phyloP scores from a whole-genome alignment of 2,888 invertebrate species.

The Myopa testacea region DNA sequence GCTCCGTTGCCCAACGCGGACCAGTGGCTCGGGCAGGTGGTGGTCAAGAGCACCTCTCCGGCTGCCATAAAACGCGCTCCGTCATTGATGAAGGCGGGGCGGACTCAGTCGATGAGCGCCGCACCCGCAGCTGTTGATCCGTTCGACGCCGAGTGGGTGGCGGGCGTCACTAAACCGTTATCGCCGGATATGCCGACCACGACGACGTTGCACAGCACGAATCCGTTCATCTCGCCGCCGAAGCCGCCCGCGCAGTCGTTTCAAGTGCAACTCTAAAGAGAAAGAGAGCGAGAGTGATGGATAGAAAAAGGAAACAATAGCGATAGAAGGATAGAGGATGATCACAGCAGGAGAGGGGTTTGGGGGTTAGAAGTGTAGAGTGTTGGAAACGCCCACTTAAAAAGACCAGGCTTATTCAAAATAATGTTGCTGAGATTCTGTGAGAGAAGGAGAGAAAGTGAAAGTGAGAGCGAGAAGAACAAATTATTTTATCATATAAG shows the following conservation, averaged over 20 bases:
- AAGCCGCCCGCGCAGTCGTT: slow-evolving; percentile 68
- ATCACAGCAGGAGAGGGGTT: not conserved
- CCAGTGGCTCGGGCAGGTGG: slow-evolving; percentile 84
- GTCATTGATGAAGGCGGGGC: slow-evolving; percentile 70
- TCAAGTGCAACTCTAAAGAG: slow-evolving; percentile 68
- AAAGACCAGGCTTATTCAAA: not conserved
- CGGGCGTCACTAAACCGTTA: slow-evolving; percentile 68
- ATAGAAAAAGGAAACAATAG: slow-evolving; percentile 19
- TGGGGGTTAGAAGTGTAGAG: slow-evolving; percentile 3
- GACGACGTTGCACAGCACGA: slow-evolving; percentile 63
- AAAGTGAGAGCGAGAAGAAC: slow-evolving; percentile 12
- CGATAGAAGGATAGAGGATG: not conserved
- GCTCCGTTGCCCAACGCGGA: slow-evolving; percentile 80
- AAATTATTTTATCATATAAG: slow-evolving; percentile 27
- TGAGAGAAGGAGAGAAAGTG: slow-evolving; percentile 3
- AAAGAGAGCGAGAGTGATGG: not conserved
- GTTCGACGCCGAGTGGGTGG: slow-evolving; percentile 87
- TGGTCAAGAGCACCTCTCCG: slow-evolving; percentile 73
- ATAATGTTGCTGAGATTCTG: not conserved
- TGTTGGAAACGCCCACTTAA: slow-evolving; percentile 20
- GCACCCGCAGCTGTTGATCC: slow-evolving; percentile 71
- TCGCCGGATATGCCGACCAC: slow-evolving; percentile 68
- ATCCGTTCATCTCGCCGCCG: slow-evolving; percentile 69
- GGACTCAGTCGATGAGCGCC: slow-evolving; percentile 73
- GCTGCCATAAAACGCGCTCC: slow-evolving; percentile 71